Percentiles rank a stretch among this genome's conserved stretches.
Conservation (phyloP, 2,113 vertebrate genomes). For the Onychostoma macrolepis region DNA sequence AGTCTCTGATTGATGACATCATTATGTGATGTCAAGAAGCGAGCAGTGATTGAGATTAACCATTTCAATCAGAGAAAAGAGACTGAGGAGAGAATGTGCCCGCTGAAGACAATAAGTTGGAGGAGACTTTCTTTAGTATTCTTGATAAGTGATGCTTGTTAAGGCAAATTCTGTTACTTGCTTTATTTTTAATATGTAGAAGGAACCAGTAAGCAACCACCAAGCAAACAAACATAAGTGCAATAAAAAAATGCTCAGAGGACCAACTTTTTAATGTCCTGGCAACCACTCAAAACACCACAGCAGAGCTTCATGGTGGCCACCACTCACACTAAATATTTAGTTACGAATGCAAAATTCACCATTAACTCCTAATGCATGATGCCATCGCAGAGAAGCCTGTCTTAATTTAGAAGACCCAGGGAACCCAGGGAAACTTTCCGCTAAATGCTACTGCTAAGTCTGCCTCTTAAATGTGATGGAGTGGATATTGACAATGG, state of each 20-base stretch:
- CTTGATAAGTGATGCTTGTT: background rate
- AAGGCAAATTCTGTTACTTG: background rate
- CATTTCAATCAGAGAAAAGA: constrained; percentile 40
- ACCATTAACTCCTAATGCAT: background rate
- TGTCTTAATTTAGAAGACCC: background rate
- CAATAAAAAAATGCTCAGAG: background rate
- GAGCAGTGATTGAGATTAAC: constrained; percentile 39
- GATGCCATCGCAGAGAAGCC: background rate
- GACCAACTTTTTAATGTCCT: background rate
- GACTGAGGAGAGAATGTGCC: background rate
- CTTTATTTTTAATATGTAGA: background rate
- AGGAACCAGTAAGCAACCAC: background rate
- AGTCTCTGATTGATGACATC: constrained; percentile 48
- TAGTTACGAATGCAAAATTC: background rate
- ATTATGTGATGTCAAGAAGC: constrained; percentile 35
- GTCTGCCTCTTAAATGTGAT: background rate
- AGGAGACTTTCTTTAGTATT: constrained; percentile 16
- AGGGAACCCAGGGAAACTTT: background rate
- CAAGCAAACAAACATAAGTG: background rate
- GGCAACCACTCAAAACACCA: background rate
- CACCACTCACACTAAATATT: background rate
- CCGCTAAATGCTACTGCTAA: too few species aligned
- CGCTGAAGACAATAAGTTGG: background rate
- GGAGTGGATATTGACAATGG: background rate
- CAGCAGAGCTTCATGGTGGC: background rate